Percentiles rank a stretch among this genome's conserved stretches.
Evolutionary conservation across 2,797 vertebrate species (phyloP).

Genomic region (Denticeps clupeoides): DNA sequence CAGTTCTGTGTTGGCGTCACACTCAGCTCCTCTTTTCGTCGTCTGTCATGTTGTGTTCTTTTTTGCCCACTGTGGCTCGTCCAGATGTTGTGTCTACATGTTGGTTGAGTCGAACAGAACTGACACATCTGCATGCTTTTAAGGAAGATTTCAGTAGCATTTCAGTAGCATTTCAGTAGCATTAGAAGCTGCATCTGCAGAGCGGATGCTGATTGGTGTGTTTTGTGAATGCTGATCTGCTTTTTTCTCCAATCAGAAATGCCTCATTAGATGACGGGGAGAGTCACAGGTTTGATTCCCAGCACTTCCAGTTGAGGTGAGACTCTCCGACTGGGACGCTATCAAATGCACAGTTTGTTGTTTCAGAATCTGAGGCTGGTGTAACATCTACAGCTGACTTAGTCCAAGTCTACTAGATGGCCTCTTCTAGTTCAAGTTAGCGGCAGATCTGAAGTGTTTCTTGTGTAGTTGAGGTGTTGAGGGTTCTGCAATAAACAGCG

Average conservation of each 20-base stretch:
- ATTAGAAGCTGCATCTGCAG: background rate
- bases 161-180: background rate
- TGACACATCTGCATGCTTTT: background rate
- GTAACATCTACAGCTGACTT: background rate
- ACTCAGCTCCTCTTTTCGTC: slow-evolving; percentile 7
- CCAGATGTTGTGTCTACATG: slow-evolving; percentile 6
- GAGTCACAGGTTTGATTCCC: slow-evolving; percentile 62
- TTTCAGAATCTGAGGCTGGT: background rate
- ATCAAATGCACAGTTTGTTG: too few species aligned
- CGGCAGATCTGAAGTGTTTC: too few species aligned
- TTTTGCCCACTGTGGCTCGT: slow-evolving; percentile 23
- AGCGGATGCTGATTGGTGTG: background rate
- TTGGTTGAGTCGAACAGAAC: slow-evolving; percentile 4
- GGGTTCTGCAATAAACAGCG: too few species aligned
- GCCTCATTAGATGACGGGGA: slow-evolving; percentile 59
- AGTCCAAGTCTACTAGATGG: too few species aligned
- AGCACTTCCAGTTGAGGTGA: slow-evolving; percentile 69
- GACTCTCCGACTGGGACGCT: too few species aligned
- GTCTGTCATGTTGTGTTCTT: slow-evolving; percentile 4
- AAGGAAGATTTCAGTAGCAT: background rate
- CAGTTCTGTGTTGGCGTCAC: slow-evolving; percentile 10
- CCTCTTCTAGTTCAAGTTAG: too few species aligned
- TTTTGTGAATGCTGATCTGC: slow-evolving; percentile 27
- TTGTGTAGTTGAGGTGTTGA: too few species aligned
- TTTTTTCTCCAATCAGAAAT: slow-evolving; percentile 52